Evolutionary conservation across 2,113 vertebrate species (phyloP).

Genomic region (Bambusicola thoracicus): DNA sequence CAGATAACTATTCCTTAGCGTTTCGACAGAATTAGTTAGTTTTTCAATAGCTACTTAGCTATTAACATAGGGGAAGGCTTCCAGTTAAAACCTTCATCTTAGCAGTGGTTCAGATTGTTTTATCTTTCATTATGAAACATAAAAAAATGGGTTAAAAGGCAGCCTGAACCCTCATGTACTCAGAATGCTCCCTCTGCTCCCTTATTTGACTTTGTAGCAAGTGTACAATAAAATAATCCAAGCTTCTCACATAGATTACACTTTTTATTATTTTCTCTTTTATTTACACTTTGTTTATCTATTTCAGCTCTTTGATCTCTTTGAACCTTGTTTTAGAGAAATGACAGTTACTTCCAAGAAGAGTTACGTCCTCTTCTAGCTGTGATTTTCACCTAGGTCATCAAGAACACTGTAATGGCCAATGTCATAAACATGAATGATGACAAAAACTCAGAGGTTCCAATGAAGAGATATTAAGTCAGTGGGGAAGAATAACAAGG

Average conservation of each 20-base stretch:
- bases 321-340: not conserved
- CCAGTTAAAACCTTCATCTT: not conserved
- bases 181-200: not conserved
- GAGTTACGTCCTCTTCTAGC: not conserved
- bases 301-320: not conserved
- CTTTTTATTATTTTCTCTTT: not conserved
- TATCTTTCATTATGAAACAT: not conserved
- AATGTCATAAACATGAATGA: not conserved
- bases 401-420: not conserved
- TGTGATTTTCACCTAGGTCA: not conserved
- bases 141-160: not conserved
- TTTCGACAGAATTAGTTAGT: not conserved
- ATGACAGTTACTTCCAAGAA: not conserved
- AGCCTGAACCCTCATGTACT: not conserved
- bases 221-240: not conserved
- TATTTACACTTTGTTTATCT: not conserved
- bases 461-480: not conserved
- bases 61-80: not conserved
- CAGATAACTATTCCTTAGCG: not conserved
- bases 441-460: not conserved
- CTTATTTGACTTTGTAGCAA: not conserved
- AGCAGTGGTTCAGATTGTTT: not conserved
- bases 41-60: not conserved
- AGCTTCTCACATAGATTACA: not conserved
- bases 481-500: not conserved